Evolutionary conservation across 2,797 vertebrate genomes (phyloP).

Genomic region (Echiichthys vipera): DNA sequence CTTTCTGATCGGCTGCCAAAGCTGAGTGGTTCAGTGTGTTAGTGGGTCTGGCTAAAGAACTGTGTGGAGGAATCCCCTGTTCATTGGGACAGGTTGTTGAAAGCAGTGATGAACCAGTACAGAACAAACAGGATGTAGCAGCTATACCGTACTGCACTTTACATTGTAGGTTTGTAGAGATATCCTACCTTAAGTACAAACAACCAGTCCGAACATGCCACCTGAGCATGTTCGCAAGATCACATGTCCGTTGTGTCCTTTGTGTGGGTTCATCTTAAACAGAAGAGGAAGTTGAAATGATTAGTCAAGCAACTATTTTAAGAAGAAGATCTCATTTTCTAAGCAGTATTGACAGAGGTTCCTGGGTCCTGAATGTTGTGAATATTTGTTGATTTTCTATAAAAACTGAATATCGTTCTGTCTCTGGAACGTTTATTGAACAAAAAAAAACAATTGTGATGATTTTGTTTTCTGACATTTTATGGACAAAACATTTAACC

Average conservation of each 20-base stretch:
- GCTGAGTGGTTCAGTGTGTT: slow-evolving; percentile 64
- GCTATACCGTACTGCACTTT: not conserved
- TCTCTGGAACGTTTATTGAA: not conserved
- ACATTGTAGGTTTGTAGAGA: too few species aligned
- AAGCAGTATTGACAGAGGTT: not conserved
- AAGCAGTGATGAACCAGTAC: slow-evolving; percentile 7
- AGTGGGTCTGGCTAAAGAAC: slow-evolving; percentile 68
- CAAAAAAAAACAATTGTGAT: not conserved
- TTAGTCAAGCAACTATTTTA: not conserved
- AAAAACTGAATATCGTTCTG: not conserved
- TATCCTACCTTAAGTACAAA: not conserved
- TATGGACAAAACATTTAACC: not conserved
- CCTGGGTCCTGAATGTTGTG: too few species aligned
- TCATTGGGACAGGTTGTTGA: slow-evolving; percentile 26
- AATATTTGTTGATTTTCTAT: not conserved
- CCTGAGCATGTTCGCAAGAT: too few species aligned
- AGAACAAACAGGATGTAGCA: not conserved
- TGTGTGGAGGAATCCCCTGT: slow-evolving; percentile 59
- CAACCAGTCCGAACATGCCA: not conserved
- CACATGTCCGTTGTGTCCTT: not conserved
- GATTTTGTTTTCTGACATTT: not conserved
- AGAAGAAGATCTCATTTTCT: too few species aligned
- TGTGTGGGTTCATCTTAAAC: not conserved
- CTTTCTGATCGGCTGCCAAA: slow-evolving; percentile 64
- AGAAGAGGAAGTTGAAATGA: not conserved